phyloP scores from a whole-genome alignment of 2,888 invertebrate genomes.

The Agrotis ipsilon region DNA sequence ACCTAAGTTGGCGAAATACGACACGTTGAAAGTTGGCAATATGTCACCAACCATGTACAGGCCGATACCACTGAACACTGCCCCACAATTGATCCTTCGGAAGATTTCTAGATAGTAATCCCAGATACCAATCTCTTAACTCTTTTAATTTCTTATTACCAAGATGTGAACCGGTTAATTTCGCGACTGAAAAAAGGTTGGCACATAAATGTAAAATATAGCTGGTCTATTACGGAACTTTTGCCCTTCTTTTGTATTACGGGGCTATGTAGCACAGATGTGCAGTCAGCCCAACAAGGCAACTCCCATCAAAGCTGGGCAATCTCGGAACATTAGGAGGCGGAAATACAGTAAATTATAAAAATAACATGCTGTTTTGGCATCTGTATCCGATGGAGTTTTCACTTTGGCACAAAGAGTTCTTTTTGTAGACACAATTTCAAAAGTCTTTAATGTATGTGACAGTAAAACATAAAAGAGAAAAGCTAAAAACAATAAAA shows the following conservation, averaged over 20 bases:
- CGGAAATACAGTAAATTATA: constrained; percentile 28
- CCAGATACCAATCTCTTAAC: too few relatives aligned
- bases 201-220: constrained; percentile 2
- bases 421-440: constrained; percentile 1
- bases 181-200: not conserved
- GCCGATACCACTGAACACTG: too few relatives aligned
- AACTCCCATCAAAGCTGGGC: constrained; percentile 30
- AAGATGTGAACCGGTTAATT: not conserved
- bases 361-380: constrained; percentile 17
- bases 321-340: constrained; percentile 29
- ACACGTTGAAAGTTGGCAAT: too few relatives aligned
- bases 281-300: constrained; percentile 25
- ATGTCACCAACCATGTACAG: too few relatives aligned
- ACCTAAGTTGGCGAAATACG: too few relatives aligned
- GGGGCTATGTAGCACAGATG: constrained; percentile 29
- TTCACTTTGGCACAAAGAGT: not conserved
- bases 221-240: constrained; percentile 15
- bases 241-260: constrained; percentile 8
- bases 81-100: too few relatives aligned
- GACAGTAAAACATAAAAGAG: not conserved
- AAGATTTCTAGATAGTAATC: too few relatives aligned
- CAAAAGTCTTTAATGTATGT: constrained; percentile 1
- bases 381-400: constrained; percentile 3
- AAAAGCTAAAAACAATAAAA: not conserved
- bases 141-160: not conserved